These are phyloP conservation scores for Onychostruthus taczanowskii DNA, from an alignment of 2,113 vertebrate genomes.

Conservation along the genomic window DNA sequence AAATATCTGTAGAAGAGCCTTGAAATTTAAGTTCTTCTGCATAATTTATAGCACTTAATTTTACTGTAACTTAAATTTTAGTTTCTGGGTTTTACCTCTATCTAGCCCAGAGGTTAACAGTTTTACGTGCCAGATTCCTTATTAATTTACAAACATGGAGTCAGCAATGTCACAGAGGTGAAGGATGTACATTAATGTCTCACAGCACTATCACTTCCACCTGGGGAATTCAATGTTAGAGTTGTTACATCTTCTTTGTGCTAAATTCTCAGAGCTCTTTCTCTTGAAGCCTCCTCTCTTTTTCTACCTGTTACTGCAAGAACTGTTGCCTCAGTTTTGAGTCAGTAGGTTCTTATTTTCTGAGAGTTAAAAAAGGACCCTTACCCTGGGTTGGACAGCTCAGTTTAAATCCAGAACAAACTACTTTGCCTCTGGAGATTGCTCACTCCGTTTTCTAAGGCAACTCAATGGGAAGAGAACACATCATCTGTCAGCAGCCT, in stretches of 20 bases:
- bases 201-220: neutral
- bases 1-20: neutral
- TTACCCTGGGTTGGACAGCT: neutral
- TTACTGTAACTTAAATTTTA: neutral
- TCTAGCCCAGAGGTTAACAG: neutral
- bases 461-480: neutral
- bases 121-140: neutral
- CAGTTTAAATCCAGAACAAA: neutral
- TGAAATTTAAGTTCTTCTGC: neutral
- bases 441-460: neutral
- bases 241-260: neutral
- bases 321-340: neutral
- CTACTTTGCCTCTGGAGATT: neutral
- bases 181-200: neutral
- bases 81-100: neutral
- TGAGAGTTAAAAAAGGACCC: neutral
- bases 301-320: neutral
- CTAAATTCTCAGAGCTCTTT: neutral
- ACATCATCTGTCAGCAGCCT: neutral
- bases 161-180: neutral
- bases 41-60: neutral
- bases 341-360: neutral
- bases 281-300: neutral
- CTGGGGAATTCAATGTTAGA: neutral
- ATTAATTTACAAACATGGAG: conserved; percentile 1